phyloP scores from a whole-genome alignment of 2,888 invertebrate genomes.

The Xanthorhoe designata region DNA sequence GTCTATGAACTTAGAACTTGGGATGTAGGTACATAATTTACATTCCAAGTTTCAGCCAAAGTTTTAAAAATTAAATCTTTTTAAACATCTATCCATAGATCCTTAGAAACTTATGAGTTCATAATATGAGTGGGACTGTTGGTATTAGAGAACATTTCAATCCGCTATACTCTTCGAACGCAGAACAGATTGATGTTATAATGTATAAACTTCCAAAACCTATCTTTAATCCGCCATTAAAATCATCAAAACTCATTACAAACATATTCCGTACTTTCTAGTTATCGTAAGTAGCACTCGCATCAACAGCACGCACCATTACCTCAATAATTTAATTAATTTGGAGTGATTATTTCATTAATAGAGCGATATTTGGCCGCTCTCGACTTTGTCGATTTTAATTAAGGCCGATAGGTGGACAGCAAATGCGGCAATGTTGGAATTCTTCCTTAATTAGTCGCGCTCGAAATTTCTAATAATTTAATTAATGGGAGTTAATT shows the following conservation, averaged over 20 bases:
- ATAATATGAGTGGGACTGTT: no score
- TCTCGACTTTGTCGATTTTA: slow-evolving; percentile 84
- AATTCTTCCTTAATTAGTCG: slow-evolving; percentile 85
- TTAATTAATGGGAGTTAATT: slow-evolving; percentile 83
- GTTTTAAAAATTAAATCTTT: no score
- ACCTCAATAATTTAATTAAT: slow-evolving; percentile 84
- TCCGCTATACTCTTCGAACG: no score
- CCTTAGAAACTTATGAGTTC: no score
- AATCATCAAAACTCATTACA: background rate
- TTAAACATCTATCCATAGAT: no score
- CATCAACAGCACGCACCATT: slow-evolving; percentile 83
- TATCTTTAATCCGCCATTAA: no score
- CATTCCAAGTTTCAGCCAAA: no score
- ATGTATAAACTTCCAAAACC: no score
- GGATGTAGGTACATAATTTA: no score
- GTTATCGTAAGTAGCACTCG: slow-evolving; percentile 41
- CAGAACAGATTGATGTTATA: no score
- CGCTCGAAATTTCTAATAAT: slow-evolving; percentile 84
- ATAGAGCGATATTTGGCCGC: slow-evolving; percentile 82
- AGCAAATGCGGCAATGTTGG: slow-evolving; percentile 71
- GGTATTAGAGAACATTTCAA: no score
- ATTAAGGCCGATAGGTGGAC: slow-evolving; percentile 83
- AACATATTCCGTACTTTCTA: slow-evolving; percentile 6
- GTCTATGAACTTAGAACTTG: no score
- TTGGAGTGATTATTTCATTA: slow-evolving; percentile 84